phyloP scores from a whole-genome alignment of 2,113 vertebrate genomes.

The Okapia johnstoni region DNA sequence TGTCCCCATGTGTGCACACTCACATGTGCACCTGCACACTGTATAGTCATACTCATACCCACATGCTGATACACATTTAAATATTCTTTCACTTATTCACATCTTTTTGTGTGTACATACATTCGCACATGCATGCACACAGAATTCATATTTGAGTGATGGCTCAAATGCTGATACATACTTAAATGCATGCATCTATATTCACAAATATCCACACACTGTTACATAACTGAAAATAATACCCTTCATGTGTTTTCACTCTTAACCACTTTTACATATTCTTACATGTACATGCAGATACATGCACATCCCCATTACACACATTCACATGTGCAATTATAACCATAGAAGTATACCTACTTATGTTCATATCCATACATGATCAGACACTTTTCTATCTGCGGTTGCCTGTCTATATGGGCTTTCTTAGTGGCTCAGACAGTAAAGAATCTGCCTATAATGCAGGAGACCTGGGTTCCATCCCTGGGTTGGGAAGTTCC shows the following conservation, averaged over 20 bases:
- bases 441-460: not conserved
- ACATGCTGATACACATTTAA: not conserved
- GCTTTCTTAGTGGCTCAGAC: not conserved
- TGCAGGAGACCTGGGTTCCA: not conserved
- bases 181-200: not conserved
- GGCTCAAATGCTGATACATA: not conserved
- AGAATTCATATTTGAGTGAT: not conserved
- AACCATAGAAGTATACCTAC: not conserved
- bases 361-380: not conserved
- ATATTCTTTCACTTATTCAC: not conserved
- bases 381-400: not conserved
- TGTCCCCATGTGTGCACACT: not conserved
- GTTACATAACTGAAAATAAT: not conserved
- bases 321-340: not conserved
- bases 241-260: not conserved
- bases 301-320: not conserved
- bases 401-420: not conserved
- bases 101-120: not conserved
- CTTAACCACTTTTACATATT: not conserved
- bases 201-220: not conserved
- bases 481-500: not conserved
- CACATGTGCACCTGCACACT: not conserved
- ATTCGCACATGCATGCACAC: not conserved
- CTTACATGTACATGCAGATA: not conserved
- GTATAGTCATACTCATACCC: not conserved